These are phyloP conservation scores for Uloborus plumipes DNA, from an alignment of 2,888 invertebrate species.

Conservation along the genomic window DNA sequence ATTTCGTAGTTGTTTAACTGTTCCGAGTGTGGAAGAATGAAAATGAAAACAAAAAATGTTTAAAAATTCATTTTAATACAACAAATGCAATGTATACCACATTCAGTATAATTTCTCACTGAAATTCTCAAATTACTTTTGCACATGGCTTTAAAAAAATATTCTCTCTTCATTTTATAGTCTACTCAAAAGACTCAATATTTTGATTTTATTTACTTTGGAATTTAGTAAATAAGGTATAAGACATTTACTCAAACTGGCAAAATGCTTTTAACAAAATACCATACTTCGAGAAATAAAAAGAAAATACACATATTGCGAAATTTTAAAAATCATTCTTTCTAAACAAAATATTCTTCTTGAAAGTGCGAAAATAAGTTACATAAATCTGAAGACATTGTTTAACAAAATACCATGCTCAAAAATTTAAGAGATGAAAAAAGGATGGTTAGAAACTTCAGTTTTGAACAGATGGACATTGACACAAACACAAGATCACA, in stretches of 20 bases:
- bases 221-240: slow-evolving; percentile 12
- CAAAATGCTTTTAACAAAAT: slow-evolving; percentile 8
- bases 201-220: slow-evolving; percentile 55
- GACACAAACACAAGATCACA: too few relatives aligned
- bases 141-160: slow-evolving; percentile 33
- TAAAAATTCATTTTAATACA: slow-evolving; percentile 44
- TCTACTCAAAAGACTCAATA: slow-evolving; percentile 28
- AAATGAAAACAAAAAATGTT: too few relatives aligned
- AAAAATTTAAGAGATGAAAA: too few relatives aligned
- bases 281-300: slow-evolving; percentile 3
- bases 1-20: too few relatives aligned
- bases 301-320: slow-evolving; percentile 8
- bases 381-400: slow-evolving; percentile 3
- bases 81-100: slow-evolving; percentile 47
- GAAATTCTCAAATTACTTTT: slow-evolving; percentile 17
- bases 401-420: too few relatives aligned
- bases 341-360: slow-evolving; percentile 1
- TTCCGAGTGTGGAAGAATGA: too few relatives aligned
- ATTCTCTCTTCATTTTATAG: slow-evolving; percentile 18
- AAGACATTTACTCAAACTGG: slow-evolving; percentile 10
- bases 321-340: slow-evolving; percentile 5
- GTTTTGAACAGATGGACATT: too few relatives aligned
- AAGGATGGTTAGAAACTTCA: too few relatives aligned
- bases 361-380: not conserved
- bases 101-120: slow-evolving; percentile 28